Evolutionary conservation across 2,113 vertebrate genomes (phyloP).

Genomic region (Sarotherodon lohbergeri): DNA sequence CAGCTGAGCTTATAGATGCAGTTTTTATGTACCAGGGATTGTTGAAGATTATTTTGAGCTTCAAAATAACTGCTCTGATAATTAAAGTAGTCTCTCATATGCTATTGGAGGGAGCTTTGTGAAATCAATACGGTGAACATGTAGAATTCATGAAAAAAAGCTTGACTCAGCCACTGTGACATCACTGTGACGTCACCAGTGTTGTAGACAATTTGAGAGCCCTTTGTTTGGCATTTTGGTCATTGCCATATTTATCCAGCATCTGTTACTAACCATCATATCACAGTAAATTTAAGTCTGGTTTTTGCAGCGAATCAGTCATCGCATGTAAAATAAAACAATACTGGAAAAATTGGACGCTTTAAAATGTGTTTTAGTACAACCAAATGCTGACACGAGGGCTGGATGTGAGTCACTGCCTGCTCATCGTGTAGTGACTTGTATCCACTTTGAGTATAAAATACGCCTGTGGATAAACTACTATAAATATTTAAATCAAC

Average conservation of each 20-base stretch:
- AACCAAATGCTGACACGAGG: not conserved
- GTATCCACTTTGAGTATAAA: not conserved
- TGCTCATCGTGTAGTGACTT: not conserved
- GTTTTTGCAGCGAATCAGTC: accelerated
- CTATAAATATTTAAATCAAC: not conserved
- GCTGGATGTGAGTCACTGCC: not conserved
- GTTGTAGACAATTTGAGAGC: not conserved
- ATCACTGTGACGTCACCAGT: not conserved
- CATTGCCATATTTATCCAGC: not conserved
- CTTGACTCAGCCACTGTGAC: not conserved
- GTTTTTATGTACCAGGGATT: not conserved
- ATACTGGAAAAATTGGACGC: not conserved
- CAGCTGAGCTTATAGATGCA: accelerated
- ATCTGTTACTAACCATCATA: not conserved
- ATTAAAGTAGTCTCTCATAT: not conserved
- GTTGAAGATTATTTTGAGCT: not conserved
- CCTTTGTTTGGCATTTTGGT: not conserved
- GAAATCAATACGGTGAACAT: not conserved
- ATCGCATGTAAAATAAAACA: not conserved
- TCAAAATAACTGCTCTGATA: not conserved
- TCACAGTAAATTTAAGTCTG: not conserved
- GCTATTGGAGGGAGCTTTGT: not conserved
- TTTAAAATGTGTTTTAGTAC: not conserved
- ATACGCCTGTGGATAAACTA: not conserved
- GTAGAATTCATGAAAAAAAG: not conserved